These are phyloP conservation scores for Campoletis raptor DNA, from an alignment of 2,888 invertebrate genomes.

Conservation along the genomic window DNA sequence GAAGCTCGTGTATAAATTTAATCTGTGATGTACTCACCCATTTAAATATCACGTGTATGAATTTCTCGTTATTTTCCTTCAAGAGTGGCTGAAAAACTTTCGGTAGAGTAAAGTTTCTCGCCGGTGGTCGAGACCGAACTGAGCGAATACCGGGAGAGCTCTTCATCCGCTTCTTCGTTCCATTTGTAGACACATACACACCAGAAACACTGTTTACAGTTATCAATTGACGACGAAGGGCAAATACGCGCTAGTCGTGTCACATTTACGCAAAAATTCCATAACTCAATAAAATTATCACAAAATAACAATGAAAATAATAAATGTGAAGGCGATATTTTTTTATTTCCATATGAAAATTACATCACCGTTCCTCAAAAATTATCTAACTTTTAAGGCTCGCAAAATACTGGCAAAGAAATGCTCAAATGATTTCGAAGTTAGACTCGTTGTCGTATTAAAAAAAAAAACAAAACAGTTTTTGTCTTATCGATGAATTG, in stretches of 20 bases:
- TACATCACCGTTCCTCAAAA: no score
- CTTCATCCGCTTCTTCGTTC: slow-evolving; percentile 13
- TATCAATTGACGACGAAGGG: slow-evolving; percentile 31
- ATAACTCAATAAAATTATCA: not conserved
- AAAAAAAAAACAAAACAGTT: no score
- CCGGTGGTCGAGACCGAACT: slow-evolving; percentile 46
- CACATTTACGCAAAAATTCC: not conserved
- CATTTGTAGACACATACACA: not conserved
- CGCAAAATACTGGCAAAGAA: no score
- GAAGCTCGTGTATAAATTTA: not conserved
- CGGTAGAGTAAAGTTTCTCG: not conserved
- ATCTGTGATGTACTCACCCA: slow-evolving; percentile 43
- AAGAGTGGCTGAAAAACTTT: not conserved
- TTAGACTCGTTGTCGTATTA: no score
- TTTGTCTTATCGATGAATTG: no score
- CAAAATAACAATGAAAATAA: not conserved
- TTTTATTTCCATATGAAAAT: not conserved
- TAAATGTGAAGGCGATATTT: not conserved
- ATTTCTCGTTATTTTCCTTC: not conserved
- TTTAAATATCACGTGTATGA: not conserved
- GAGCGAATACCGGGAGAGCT: slow-evolving; percentile 20
- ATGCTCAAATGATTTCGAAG: no score
- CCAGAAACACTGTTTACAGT: slow-evolving; percentile 42
- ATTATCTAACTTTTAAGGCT: no score
- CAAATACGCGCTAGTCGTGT: not conserved